Percentiles rank a stretch among this genome's conserved stretches.
Conservation (phyloP, 2,113 vertebrate species). For the Anas platyrhynchos region DNA sequence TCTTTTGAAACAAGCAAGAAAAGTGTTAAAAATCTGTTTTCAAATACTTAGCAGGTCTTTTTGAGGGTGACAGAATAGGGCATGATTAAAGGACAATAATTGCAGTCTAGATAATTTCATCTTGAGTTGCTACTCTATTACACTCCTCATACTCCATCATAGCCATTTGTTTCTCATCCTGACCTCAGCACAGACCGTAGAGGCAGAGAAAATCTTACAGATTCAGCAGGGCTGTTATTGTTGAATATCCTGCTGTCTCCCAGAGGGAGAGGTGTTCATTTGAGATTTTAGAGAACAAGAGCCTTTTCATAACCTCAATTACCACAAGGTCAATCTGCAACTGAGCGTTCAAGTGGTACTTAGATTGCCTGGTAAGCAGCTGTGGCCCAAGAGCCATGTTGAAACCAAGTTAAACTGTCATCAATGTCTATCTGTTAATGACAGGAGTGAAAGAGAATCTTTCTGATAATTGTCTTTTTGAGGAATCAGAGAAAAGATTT, state of each 20-base stretch:
- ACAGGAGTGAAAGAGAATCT: constrained; percentile 43
- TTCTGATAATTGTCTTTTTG: constrained; percentile 74
- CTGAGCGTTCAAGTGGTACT: constrained; percentile 42
- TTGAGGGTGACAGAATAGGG: neutral
- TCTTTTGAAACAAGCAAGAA: neutral
- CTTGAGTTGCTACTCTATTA: neutral
- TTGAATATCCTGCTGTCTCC: constrained; percentile 35
- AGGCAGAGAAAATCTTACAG: constrained; percentile 4
- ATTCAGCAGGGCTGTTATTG: constrained; percentile 32
- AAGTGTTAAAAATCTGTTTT: constrained; percentile 18
- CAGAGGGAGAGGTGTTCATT: constrained; percentile 58
- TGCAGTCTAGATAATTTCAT: neutral
- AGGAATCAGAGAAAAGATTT: constrained; percentile 25
- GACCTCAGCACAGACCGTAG: constrained; percentile 26
- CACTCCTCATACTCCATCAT: neutral
- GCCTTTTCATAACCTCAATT: constrained; percentile 82
- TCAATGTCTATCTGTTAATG: constrained; percentile 56
- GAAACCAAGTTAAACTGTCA: constrained; percentile 61
- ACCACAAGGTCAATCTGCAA: constrained; percentile 71
- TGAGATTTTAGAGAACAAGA: constrained; percentile 77
- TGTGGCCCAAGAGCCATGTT: constrained; percentile 51
- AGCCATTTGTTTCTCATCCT: constrained; percentile 52
- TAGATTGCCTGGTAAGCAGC: constrained; percentile 67
- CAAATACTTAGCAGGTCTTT: neutral
- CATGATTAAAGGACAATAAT: neutral